Evolutionary conservation across 2,797 vertebrate species (phyloP).

Genomic region (Manis javanica): DNA sequence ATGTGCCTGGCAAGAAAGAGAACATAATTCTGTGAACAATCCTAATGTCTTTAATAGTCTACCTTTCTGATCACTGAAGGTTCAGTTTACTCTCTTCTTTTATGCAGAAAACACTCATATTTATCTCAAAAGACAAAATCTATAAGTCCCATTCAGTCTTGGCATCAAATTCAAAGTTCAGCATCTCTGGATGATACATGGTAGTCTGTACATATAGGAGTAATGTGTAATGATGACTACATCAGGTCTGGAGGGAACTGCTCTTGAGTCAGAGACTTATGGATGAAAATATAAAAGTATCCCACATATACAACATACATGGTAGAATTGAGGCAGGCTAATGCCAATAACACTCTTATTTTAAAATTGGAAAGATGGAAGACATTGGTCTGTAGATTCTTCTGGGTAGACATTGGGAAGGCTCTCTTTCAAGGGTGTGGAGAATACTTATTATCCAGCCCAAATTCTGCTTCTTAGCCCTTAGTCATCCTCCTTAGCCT

Average conservation of each 20-base stretch:
- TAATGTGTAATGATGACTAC: background rate
- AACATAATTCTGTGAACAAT: background rate
- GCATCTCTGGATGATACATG: background rate
- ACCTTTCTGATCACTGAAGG: background rate
- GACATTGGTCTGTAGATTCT: background rate
- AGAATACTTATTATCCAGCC: background rate
- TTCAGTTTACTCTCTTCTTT: background rate
- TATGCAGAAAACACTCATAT: background rate
- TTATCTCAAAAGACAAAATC: background rate
- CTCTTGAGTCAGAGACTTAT: background rate
- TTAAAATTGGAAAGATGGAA: constrained; percentile 34
- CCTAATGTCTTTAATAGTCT: background rate
- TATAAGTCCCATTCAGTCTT: background rate
- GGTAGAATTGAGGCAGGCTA: background rate
- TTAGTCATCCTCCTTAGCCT: background rate
- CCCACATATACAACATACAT: background rate
- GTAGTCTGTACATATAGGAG: background rate
- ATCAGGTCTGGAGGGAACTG: background rate
- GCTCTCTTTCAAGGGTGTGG: background rate
- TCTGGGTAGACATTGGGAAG: background rate
- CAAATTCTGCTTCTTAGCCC: background rate
- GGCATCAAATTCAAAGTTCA: background rate
- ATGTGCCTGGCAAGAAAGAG: background rate
- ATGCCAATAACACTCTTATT: background rate
- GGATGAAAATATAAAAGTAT: background rate